Base-by-base conservation (phyloP, 64 coral and sea anemone genomes). In the Actinia equina region DNA sequence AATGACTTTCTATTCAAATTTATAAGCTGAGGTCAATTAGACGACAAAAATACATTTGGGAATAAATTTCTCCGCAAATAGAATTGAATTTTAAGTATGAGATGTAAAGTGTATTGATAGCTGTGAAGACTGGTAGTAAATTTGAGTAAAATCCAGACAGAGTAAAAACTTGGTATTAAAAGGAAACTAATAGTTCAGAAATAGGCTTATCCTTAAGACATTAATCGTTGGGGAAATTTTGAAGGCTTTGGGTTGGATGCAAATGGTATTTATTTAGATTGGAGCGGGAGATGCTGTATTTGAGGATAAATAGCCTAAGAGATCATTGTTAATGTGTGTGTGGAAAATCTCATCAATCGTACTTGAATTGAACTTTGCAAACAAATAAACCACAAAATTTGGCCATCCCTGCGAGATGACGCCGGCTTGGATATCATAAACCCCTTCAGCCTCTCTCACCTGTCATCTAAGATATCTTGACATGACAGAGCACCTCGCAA, bases 381-480 rank as follows among this genome's bases (percentile, higher is more conserved):
- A 74, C 69, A 74, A 57, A 57, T 57, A 57, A 74, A 74, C 69
- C 69, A 74, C 69, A 74, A 74, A 13, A 30, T 74, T 41, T 74
- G 26, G 22, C 62, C 12, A 23, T 65, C 62, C 17, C 8, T 22
- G 7, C 62, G 18, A 74, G 11, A 69, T 20, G 63, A 74, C 69
- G 69, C 69, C 69, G 69, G 69, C 62, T 37, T 41, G 69, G 10
- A 41, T 30, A 74, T 74, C n/a, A 74, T 74, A n/a, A 0, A 22
- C 17, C 70, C 25, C 22, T 30, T 88, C 44, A 52, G 18, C 20
- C 8, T 5, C 63, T 74, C 69, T 87, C 89, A 99, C 97, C 97
- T 95, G 62, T 99, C 85, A 52, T 86, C 85, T 90, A 99, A 88
- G 18, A 99, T 93, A 87, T 99, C 93, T 9, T 89, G 83, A 49